Evolutionary conservation across 2,113 vertebrate genomes (phyloP).

Genomic region (Osmerus eperlanus): DNA sequence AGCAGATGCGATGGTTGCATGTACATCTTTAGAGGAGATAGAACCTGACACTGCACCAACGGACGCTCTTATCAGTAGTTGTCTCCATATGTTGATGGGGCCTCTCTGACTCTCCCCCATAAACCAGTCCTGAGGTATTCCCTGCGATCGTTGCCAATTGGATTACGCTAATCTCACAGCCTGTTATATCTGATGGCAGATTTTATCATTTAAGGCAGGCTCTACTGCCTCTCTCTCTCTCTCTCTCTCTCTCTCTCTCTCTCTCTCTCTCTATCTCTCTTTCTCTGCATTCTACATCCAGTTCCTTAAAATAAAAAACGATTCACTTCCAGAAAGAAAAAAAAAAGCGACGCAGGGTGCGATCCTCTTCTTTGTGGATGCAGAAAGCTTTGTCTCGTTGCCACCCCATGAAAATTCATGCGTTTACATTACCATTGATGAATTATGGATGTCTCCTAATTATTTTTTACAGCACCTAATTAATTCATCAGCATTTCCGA

Average conservation of each 20-base stretch:
- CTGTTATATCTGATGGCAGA: constrained; percentile 16
- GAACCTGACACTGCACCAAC: no score
- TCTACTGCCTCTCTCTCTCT: background rate
- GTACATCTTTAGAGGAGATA: no score
- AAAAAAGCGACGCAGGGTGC: background rate
- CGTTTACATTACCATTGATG: constrained; percentile 38
- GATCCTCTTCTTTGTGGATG: constrained; percentile 17
- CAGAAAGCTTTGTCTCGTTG: constrained; percentile 9
- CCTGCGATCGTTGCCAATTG: constrained; percentile 8
- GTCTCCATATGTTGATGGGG: constrained; percentile 7
- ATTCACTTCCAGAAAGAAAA: background rate
- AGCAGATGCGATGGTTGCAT: no score
- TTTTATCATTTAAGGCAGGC: background rate
- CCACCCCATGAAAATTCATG: constrained; percentile 30
- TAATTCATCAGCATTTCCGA: constrained; percentile 28
- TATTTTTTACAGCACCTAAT: constrained; percentile 42
- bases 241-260: background rate
- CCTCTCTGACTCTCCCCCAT: background rate
- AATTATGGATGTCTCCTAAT: constrained; percentile 44
- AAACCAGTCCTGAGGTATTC: background rate
- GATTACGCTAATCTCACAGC: constrained; percentile 17
- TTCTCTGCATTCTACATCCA: background rate
- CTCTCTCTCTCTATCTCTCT: background rate
- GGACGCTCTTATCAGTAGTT: background rate
- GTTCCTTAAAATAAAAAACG: background rate